Percentiles rank a stretch among this genome's conserved stretches.
phyloP scores from a whole-genome alignment of 2,888 invertebrate genomes.

The Acleris cristana region DNA sequence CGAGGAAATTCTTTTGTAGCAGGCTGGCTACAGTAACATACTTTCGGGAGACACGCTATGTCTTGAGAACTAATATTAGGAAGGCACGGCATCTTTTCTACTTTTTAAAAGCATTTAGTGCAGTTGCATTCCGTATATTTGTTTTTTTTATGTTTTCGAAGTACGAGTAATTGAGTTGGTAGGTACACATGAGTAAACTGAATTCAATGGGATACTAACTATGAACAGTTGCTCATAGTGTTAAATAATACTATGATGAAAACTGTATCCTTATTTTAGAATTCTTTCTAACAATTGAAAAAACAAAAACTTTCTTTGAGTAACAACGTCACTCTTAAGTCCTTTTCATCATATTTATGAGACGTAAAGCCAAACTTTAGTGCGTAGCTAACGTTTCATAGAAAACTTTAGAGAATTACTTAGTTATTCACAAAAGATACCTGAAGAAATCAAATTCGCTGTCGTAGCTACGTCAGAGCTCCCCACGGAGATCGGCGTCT shows the following conservation, averaged over 20 bases:
- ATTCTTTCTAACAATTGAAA: no score
- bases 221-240: no score
- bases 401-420: conserved; percentile 4
- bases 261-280: no score
- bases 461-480: conserved; percentile 22
- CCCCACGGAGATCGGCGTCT: conserved; percentile 7
- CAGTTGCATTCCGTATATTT: background rate
- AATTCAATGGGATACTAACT: no score
- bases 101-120: background rate
- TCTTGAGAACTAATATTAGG: conserved; percentile 24
- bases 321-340: no score
- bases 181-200: no score
- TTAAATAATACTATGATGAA: no score
- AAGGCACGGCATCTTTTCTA: conserved; percentile 11
- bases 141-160: no score
- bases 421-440: conserved; percentile 5
- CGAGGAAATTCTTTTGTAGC: conserved; percentile 36
- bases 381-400: background rate
- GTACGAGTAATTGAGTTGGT: no score
- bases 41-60: conserved; percentile 27
- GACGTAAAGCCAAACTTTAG: background rate
- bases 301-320: no score
- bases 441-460: conserved; percentile 21
- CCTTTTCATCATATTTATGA: no score
- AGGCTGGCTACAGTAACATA: conserved; percentile 20